Conservation (phyloP, 1,140 invertebrate genomes). For the Galendromus occidentalis region DNA sequence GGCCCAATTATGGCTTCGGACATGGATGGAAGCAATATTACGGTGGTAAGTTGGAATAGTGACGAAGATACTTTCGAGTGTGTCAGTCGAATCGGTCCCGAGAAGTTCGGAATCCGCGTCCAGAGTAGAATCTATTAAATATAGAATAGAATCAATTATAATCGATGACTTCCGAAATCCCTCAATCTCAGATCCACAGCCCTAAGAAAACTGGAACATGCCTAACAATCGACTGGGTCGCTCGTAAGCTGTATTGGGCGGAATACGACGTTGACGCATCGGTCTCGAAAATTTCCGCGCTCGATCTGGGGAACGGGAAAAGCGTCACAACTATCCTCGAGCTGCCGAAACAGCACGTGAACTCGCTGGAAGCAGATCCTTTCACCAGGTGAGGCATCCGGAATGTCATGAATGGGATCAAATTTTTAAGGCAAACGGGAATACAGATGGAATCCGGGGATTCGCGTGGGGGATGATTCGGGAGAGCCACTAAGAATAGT, state of each 20-base stretch:
- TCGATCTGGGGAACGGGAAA: slow-evolving; percentile 34
- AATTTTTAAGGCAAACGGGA: too few relatives aligned
- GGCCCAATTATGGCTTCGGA: slow-evolving; percentile 47
- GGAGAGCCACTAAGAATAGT: too few relatives aligned
- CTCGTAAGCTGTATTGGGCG: slow-evolving; percentile 54
- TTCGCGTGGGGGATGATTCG: too few relatives aligned
- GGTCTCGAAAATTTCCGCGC: slow-evolving; percentile 31
- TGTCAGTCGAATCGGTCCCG: too few relatives aligned
- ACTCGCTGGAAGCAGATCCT: slow-evolving; percentile 46
- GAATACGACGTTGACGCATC: slow-evolving; percentile 33
- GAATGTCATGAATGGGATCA: too few relatives aligned
- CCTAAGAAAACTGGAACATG: slow-evolving; percentile 43
- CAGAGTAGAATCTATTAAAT: background rate
- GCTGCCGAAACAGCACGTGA: slow-evolving; percentile 25
- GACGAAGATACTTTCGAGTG: too few relatives aligned
- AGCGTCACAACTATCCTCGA: background rate
- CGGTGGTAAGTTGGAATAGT: slow-evolving; percentile 27
- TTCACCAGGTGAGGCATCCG: slow-evolving; percentile 36
- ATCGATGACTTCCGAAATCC: background rate
- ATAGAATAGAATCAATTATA: background rate
- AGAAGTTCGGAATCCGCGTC: background rate
- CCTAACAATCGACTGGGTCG: slow-evolving; percentile 63
- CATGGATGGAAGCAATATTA: slow-evolving; percentile 33
- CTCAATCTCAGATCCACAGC: slow-evolving; percentile 34
- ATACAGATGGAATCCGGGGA: too few relatives aligned